phyloP scores from a whole-genome alignment of 1,140 invertebrate genomes.

The Pemphigus obesinymphae region DNA sequence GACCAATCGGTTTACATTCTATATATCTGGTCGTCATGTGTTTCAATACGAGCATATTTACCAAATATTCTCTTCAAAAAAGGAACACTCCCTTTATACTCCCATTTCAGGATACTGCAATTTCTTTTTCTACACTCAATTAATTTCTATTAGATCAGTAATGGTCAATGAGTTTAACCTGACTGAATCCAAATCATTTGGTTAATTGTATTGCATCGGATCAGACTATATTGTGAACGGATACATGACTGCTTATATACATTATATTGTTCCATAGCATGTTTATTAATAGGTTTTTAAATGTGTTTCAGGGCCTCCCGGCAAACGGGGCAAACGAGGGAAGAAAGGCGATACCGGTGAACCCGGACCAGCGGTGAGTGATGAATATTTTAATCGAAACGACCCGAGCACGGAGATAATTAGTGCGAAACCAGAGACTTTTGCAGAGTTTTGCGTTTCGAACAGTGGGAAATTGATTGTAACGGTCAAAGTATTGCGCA shows the following conservation, averaged over 20 bases:
- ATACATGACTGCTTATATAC: background rate
- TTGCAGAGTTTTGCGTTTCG: background rate
- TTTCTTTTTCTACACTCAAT: no score
- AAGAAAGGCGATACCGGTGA: slow-evolving; percentile 82
- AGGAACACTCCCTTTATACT: no score
- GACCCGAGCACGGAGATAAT: background rate
- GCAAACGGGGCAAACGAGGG: slow-evolving; percentile 80
- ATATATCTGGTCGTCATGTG: no score
- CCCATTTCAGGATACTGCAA: no score
- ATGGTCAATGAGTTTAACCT: no score
- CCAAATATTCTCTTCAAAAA: no score
- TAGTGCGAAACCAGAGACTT: background rate
- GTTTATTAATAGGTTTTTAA: background rate
- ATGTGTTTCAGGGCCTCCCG: slow-evolving; percentile 60
- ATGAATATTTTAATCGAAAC: background rate
- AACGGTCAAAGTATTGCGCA: no score
- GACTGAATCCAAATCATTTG: no score
- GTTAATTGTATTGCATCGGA: no score
- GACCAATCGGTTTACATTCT: no score
- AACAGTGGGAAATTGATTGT: slow-evolving; percentile 20
- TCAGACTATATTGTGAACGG: background rate
- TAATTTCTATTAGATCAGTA: no score
- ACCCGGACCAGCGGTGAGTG: slow-evolving; percentile 53
- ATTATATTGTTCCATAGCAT: background rate
- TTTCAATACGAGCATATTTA: no score